Percentiles rank a stretch among this genome's conserved stretches.
Evolutionary conservation across 92 coral and sea anemone species (phyloP).

Genomic region (Epizoanthus rinbou): DNA sequence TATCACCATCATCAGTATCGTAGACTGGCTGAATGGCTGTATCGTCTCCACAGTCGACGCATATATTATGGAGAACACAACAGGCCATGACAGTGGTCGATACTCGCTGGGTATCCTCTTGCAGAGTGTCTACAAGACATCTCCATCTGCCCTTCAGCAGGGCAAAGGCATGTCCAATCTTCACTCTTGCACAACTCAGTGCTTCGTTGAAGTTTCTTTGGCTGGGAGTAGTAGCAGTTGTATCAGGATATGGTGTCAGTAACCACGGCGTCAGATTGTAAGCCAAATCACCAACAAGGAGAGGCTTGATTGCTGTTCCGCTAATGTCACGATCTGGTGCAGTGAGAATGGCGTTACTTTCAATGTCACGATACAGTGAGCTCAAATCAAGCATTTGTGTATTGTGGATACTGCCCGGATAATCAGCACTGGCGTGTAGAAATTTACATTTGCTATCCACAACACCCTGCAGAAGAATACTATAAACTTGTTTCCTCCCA

Average conservation of each 20-base stretch:
- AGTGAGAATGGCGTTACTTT: not conserved
- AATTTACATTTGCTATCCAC: slow-evolving; percentile 24
- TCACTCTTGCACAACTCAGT: slow-evolving; percentile 3
- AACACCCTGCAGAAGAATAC: slow-evolving; percentile 39
- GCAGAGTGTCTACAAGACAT: slow-evolving; percentile 6
- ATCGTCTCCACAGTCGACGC: slow-evolving; percentile 3
- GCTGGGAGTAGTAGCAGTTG: slow-evolving; percentile 1
- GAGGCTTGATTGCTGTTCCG: not conserved
- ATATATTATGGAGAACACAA: not conserved
- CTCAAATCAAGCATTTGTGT: too few relatives aligned
- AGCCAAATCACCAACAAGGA: not conserved
- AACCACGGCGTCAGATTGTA: slow-evolving; percentile 2
- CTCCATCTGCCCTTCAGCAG: slow-evolving; percentile 10
- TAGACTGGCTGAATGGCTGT: slow-evolving; percentile 22
- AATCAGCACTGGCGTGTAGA: not conserved
- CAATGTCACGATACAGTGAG: slow-evolving; percentile 34
- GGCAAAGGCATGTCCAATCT: not conserved
- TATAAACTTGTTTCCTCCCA: slow-evolving; percentile 30
- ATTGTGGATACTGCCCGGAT: too few relatives aligned
- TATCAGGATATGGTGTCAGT: not conserved
- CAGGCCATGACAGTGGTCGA: not conserved
- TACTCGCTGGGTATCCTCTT: slow-evolving; percentile 4
- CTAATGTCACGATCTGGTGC: not conserved
- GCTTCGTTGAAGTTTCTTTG: slow-evolving; percentile 1
- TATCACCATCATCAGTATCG: not conserved